phyloP scores from a whole-genome alignment of 2,113 vertebrate genomes.

The Corapipo altera region DNA sequence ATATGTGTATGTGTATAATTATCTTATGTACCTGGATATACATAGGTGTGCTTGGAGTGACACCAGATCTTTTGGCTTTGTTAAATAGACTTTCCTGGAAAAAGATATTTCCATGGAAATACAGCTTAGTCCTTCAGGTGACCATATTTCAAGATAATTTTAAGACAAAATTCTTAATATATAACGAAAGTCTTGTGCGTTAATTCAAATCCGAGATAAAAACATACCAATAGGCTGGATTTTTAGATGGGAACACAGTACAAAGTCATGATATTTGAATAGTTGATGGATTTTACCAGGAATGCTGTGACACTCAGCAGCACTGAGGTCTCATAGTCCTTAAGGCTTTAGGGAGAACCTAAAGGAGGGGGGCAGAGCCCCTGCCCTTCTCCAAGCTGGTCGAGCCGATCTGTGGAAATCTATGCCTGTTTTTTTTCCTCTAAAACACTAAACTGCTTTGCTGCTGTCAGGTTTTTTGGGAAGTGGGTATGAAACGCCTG shows the following conservation, averaged over 20 bases:
- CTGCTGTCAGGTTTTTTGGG: neutral
- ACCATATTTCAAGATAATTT: neutral
- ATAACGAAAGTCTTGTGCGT: neutral
- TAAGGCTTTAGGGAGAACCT: neutral
- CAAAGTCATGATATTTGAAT: neutral
- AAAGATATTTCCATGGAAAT: neutral
- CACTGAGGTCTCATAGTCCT: neutral
- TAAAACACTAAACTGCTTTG: neutral
- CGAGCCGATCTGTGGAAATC: neutral
- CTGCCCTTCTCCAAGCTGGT: neutral
- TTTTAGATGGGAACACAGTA: neutral
- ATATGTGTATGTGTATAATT: neutral
- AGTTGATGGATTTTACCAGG: neutral
- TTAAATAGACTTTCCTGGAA: neutral
- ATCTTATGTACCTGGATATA: neutral
- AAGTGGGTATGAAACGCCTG: neutral
- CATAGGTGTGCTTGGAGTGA: neutral
- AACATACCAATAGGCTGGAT: rapidly evolving
- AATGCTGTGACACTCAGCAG: rapidly evolving
- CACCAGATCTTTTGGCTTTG: neutral
- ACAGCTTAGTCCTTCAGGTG: neutral
- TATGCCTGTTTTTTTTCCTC: neutral
- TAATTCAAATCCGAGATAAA: neutral
- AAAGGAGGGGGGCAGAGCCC: neutral
- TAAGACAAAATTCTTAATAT: neutral